Evolutionary conservation across 1,140 invertebrate genomes (phyloP).

Genomic region (Microvelia longipes): DNA sequence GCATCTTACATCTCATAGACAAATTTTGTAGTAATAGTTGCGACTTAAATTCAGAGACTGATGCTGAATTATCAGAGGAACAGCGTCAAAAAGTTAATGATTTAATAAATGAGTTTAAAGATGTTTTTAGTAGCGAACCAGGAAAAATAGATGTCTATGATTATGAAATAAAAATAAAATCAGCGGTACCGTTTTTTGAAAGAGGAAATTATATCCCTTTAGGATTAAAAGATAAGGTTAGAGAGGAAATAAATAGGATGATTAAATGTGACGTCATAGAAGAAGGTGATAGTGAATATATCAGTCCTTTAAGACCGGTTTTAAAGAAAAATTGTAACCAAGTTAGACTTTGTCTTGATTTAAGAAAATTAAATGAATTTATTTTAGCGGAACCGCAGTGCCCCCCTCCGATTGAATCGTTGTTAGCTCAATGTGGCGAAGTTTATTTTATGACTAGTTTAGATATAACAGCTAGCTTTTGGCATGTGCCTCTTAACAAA

Average conservation of each 20-base stretch:
- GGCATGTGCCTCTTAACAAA: neutral
- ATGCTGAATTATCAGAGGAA: too few species aligned
- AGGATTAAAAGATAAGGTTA: neutral
- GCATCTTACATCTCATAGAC: too few species aligned
- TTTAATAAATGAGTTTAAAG: neutral
- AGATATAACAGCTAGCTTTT: neutral
- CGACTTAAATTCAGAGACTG: too few species aligned
- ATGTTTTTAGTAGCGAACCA: neutral
- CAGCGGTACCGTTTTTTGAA: neutral
- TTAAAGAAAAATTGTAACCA: neutral
- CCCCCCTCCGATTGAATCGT: neutral
- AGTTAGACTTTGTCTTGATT: neutral
- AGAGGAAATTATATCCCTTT: neutral
- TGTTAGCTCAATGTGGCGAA: neutral
- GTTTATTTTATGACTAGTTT: neutral
- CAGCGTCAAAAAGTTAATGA: too few species aligned
- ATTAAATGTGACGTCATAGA: neutral
- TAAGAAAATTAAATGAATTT: neutral
- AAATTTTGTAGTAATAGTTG: too few species aligned
- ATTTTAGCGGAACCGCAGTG: neutral
- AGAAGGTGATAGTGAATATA: neutral
- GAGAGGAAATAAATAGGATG: neutral
- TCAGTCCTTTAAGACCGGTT: neutral
- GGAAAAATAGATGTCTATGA: neutral
- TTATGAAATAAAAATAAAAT: neutral